phyloP scores from a whole-genome alignment of 1,140 invertebrate genomes.

The Apis dorsata region DNA sequence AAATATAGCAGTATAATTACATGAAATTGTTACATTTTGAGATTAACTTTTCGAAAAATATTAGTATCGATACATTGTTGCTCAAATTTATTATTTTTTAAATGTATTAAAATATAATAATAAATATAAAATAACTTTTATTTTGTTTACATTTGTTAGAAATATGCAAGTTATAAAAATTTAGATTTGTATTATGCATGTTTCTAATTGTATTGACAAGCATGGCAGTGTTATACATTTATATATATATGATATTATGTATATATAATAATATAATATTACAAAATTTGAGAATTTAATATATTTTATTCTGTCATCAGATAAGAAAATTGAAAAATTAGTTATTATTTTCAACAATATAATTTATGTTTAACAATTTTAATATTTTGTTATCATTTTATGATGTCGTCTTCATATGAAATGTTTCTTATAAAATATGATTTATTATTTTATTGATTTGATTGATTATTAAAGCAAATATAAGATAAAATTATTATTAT shows the following conservation, averaged over 20 bases:
- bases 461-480: background rate
- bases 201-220: background rate
- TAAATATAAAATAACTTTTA: background rate
- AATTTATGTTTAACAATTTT: background rate
- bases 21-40: constrained; percentile 4
- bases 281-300: background rate
- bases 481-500: background rate
- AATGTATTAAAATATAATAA: background rate
- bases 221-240: background rate
- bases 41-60: background rate
- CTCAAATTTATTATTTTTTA: background rate
- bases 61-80: constrained; percentile 3
- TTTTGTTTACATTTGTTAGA: background rate
- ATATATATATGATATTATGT: background rate
- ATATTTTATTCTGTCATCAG: background rate
- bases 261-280: background rate
- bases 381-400: background rate
- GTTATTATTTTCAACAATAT: background rate
- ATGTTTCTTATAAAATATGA: background rate
- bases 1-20: background rate
- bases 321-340: background rate
- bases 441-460: background rate
- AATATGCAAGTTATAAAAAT: background rate
- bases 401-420: background rate
- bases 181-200: background rate